Evolutionary conservation across 2,113 vertebrate species (phyloP).

Genomic region (Pelobates fuscus): DNA sequence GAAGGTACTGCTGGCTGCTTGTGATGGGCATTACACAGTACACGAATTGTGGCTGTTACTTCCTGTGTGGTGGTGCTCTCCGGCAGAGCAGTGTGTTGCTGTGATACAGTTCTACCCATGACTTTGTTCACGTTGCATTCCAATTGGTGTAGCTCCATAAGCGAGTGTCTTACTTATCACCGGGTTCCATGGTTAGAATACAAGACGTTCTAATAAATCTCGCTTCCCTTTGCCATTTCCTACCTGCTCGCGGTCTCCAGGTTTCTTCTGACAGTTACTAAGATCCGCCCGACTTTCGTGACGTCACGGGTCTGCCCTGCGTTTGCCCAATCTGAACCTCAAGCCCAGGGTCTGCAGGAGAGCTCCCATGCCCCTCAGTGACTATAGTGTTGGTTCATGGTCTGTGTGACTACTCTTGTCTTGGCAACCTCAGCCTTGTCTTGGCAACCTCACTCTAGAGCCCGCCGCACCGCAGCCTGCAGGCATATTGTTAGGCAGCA

Average conservation of each 20-base stretch:
- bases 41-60: neutral
- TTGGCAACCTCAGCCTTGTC: too few relatives aligned
- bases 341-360: neutral
- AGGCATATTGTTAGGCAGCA: neutral
- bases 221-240: neutral
- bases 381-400: neutral
- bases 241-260: conserved; percentile 30
- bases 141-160: too few relatives aligned
- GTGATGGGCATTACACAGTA: too few relatives aligned
- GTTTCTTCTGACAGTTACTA: conserved; percentile 35
- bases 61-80: neutral
- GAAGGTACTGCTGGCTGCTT: too few relatives aligned
- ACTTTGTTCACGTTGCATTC: too few relatives aligned
- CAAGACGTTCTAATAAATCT: neutral
- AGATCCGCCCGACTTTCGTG: neutral
- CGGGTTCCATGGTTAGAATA: neutral
- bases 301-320: neutral
- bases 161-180: too few relatives aligned
- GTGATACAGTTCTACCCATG: too few relatives aligned
- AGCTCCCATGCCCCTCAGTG: neutral
- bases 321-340: neutral
- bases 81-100: neutral
- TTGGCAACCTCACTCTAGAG: too few relatives aligned
- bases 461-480: neutral
- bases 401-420: neutral